Conservation (phyloP, 1,140 invertebrate species). For the Trichogramma pretiosum region DNA sequence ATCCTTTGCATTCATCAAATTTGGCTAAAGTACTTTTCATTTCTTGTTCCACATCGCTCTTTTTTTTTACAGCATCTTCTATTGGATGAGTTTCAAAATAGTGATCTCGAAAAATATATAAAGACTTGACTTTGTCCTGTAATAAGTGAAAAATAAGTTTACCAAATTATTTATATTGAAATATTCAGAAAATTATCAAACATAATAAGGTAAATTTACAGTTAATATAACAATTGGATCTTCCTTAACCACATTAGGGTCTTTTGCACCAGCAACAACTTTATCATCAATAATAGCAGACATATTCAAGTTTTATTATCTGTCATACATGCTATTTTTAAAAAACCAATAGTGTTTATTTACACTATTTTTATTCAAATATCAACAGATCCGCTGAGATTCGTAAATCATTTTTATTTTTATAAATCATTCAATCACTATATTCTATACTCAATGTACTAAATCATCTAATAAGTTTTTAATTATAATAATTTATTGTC, state of each 20-base stretch:
- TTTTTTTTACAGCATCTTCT: slow-evolving; percentile 59
- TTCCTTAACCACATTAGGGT: slow-evolving; percentile 36
- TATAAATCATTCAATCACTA: too few species aligned
- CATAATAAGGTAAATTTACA: slow-evolving; percentile 22
- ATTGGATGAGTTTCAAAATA: slow-evolving; percentile 70
- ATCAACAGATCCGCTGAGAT: too few species aligned
- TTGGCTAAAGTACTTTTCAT: slow-evolving; percentile 55
- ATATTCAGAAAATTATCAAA: background rate
- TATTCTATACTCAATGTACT: too few species aligned
- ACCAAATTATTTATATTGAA: too few species aligned
- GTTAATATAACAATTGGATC: slow-evolving; percentile 42
- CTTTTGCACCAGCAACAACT: slow-evolving; percentile 40
- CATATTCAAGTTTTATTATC: slow-evolving; percentile 24
- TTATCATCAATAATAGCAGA: slow-evolving; percentile 43
- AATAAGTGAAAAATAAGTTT: slow-evolving; percentile 27
- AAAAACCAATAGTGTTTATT: background rate
- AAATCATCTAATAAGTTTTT: too few species aligned
- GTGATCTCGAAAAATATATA: slow-evolving; percentile 65
- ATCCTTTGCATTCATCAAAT: slow-evolving; percentile 62
- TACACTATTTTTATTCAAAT: too few species aligned
- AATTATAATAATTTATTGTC: too few species aligned
- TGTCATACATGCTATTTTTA: background rate
- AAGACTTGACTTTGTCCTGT: slow-evolving; percentile 55
- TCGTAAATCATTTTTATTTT: too few species aligned
- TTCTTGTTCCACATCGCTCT: slow-evolving; percentile 55